Percentiles rank a stretch among this genome's conserved stretches.
Evolutionary conservation across 2,888 invertebrate genomes (phyloP).

Genomic region (Drosophila flavopinicola): DNA sequence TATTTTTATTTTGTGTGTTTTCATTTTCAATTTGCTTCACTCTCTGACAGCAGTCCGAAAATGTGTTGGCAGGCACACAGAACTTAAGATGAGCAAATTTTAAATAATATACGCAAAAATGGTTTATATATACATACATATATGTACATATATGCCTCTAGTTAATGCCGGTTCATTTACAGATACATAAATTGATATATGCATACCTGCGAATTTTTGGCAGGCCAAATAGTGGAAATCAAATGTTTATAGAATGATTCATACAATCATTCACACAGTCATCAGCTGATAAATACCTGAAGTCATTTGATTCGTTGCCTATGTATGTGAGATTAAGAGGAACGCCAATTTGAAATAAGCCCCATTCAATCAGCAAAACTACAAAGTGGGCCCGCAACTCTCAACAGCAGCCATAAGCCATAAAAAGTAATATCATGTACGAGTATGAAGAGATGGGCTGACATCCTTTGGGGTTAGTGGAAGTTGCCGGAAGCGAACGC

Average conservation of each 20-base stretch:
- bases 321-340: no score
- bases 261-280: slow-evolving; percentile 28
- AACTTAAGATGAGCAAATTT: slow-evolving; percentile 51
- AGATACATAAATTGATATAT: slow-evolving; percentile 4
- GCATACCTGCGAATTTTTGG: slow-evolving; percentile 20
- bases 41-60: slow-evolving; percentile 34
- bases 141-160: slow-evolving; percentile 23
- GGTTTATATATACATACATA: slow-evolving; percentile 16
- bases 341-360: no score
- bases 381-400: slow-evolving; percentile 3
- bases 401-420: slow-evolving; percentile 26
- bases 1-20: slow-evolving; percentile 20
- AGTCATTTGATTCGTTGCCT: slow-evolving; percentile 3
- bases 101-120: slow-evolving; percentile 27
- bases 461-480: slow-evolving; percentile 50
- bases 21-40: slow-evolving; percentile 28
- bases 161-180: slow-evolving; percentile 45
- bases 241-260: slow-evolving; percentile 40
- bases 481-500: slow-evolving; percentile 57
- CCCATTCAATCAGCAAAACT: background rate
- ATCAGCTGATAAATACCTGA: slow-evolving; percentile 24
- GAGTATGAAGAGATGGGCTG: slow-evolving; percentile 10
- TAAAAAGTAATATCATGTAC: slow-evolving; percentile 41
- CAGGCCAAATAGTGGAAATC: slow-evolving; percentile 23
- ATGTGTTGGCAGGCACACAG: slow-evolving; percentile 39